phyloP scores from a whole-genome alignment of 2,888 invertebrate genomes.

The Melipona beecheii region DNA sequence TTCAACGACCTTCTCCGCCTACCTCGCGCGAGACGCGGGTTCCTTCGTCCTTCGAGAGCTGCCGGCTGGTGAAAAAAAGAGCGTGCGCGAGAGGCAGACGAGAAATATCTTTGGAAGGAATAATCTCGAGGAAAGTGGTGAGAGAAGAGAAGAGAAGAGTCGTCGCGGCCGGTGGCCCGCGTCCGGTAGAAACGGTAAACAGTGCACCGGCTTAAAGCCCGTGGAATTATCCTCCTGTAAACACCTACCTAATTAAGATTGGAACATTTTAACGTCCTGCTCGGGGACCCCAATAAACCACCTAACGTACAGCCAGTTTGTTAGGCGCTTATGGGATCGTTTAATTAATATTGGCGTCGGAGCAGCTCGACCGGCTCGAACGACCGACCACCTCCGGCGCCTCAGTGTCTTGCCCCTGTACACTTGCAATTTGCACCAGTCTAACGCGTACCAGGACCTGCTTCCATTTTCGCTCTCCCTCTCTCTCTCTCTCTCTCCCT shows the following conservation, averaged over 20 bases:
- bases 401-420: constrained; percentile 69
- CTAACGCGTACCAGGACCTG: constrained; percentile 16
- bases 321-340: constrained; percentile 83
- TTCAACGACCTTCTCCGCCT: constrained; percentile 69
- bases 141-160: constrained; percentile 4
- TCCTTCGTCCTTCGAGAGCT: constrained; percentile 63
- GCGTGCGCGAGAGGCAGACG: constrained; percentile 9
- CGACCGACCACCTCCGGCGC: constrained; percentile 81
- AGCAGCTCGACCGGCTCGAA: constrained; percentile 67
- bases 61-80: constrained; percentile 27
- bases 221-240: constrained; percentile 81
- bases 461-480: neutral
- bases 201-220: constrained; percentile 67
- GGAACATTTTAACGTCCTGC: constrained; percentile 82
- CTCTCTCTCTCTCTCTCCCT: neutral
- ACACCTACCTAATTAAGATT: constrained; percentile 84
- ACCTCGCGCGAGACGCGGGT: constrained; percentile 35
- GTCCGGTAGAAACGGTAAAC: constrained; percentile 61
- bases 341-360: constrained; percentile 83
- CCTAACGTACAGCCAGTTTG: constrained; percentile 81
- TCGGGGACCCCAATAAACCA: constrained; percentile 80
- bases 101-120: constrained; percentile 31
- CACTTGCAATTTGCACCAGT: constrained; percentile 55
- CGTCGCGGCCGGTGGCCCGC: constrained; percentile 66
- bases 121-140: constrained; percentile 8